These are phyloP conservation scores for Pachypeltis micranthus DNA, from an alignment of 1,140 invertebrate genomes.

Conservation along the genomic window DNA sequence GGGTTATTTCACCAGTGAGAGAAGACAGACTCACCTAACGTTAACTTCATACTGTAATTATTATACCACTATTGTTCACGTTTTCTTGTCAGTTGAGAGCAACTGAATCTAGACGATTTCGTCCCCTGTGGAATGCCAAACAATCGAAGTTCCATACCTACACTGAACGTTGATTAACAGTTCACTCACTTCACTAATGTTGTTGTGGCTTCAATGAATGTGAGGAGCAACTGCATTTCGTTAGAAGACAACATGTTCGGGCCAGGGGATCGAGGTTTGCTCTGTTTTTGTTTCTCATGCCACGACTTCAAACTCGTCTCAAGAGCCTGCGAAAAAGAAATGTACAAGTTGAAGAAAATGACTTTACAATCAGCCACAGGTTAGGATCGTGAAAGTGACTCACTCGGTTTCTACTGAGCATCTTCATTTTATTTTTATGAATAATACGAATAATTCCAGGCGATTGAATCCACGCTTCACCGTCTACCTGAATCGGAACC, in stretches of 20 bases:
- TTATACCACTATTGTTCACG: too few relatives aligned
- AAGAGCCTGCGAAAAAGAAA: slow-evolving; percentile 45
- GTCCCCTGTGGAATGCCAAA: too few relatives aligned
- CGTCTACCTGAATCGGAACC: slow-evolving; percentile 87
- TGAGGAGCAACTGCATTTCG: slow-evolving; percentile 56
- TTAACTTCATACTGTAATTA: too few relatives aligned
- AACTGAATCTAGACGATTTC: too few relatives aligned
- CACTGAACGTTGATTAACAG: too few relatives aligned
- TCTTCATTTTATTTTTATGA: slow-evolving; percentile 93
- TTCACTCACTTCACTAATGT: slow-evolving; percentile 54
- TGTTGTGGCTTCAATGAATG: slow-evolving; percentile 68
- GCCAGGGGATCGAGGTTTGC: slow-evolving; percentile 12
- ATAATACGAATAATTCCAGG: slow-evolving; percentile 90
- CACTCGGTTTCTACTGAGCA: slow-evolving; percentile 80
- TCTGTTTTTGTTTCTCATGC: slow-evolving; percentile 83
- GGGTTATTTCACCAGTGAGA: too few relatives aligned
- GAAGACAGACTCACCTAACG: too few relatives aligned
- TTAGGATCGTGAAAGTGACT: too few relatives aligned
- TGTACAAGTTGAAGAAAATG: too few relatives aligned
- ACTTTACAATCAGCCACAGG: too few relatives aligned
- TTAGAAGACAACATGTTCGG: slow-evolving; percentile 49
- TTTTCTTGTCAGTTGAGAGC: too few relatives aligned
- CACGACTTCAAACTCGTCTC: slow-evolving; percentile 81
- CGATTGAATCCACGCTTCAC: slow-evolving; percentile 96
- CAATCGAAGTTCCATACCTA: not conserved